A percentile compares a stretch with the other conserved stretches of the same genome.
phyloP scores from a whole-genome alignment of 1,140 invertebrate genomes.

The Danaus melanippus region DNA sequence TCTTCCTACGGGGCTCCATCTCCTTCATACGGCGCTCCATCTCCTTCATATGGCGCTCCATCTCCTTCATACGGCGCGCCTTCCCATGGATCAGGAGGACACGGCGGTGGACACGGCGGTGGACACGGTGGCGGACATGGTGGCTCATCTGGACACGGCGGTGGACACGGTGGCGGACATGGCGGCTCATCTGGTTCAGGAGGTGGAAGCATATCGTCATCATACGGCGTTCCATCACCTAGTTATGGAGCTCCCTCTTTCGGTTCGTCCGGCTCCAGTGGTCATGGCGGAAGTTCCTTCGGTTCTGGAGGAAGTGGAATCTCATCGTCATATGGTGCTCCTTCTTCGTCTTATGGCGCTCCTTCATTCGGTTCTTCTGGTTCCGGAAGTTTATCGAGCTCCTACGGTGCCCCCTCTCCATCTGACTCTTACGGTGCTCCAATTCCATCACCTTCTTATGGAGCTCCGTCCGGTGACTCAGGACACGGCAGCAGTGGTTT shows the following conservation, averaged over 20 bases:
- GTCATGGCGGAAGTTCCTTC: slow-evolving; percentile 17
- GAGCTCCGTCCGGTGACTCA: slow-evolving; percentile 54
- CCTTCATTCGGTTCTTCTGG: slow-evolving; percentile 23
- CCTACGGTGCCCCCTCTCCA: slow-evolving; percentile 22
- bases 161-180: neutral
- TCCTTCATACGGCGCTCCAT: slow-evolving; percentile 40
- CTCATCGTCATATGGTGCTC: slow-evolving; percentile 37
- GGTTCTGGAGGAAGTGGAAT: slow-evolving; percentile 34
- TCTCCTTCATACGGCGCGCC: too few relatives aligned
- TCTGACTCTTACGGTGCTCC: slow-evolving; percentile 39
- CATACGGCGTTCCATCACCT: slow-evolving; percentile 4
- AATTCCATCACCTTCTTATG: slow-evolving; percentile 51
- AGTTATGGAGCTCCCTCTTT: too few relatives aligned
- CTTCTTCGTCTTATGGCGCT: slow-evolving; percentile 42
- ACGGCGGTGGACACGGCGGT: neutral
- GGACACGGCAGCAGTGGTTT: slow-evolving; percentile 31
- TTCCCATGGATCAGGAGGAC: too few relatives aligned
- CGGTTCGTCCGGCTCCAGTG: slow-evolving; percentile 4
- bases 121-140: too few relatives aligned
- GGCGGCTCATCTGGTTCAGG: slow-evolving; percentile 32
- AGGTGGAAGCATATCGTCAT: slow-evolving; percentile 1
- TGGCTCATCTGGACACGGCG: neutral
- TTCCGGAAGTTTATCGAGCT: slow-evolving; percentile 15
- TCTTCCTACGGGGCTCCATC: slow-evolving; percentile 15
- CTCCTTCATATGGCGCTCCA: too few relatives aligned